A percentile compares a stretch with the other conserved stretches of the same genome.
Conservation (phyloP, 2,113 vertebrate species). For the Scophthalmus maximus region DNA sequence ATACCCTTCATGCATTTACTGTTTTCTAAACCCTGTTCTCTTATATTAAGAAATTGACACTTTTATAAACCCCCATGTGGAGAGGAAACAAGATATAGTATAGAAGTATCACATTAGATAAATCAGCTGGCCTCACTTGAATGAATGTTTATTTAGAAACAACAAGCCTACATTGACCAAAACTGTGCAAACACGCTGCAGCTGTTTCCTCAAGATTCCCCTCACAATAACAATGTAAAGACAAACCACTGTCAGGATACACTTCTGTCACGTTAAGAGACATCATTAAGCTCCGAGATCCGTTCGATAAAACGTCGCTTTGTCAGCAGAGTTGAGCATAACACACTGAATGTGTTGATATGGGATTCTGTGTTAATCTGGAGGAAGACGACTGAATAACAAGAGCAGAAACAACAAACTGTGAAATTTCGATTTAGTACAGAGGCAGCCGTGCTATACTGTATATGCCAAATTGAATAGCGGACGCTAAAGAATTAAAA, state of each 20-base stretch:
- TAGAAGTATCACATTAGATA: neutral
- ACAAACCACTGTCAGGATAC: neutral
- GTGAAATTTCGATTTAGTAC: neutral
- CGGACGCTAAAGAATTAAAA: neutral
- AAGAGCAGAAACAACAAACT: neutral
- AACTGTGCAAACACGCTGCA: neutral
- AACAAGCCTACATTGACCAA: neutral
- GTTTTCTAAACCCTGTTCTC: no score
- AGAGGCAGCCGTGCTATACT: fast-evolving
- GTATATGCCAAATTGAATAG: neutral
- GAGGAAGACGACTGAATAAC: neutral
- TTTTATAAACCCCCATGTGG: no score
- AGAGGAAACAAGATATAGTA: no score
- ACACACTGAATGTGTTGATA: neutral
- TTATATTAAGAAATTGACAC: no score
- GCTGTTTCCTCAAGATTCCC: neutral
- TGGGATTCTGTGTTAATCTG: neutral
- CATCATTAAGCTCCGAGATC: neutral
- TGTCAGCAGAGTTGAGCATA: neutral
- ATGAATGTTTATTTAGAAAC: neutral
- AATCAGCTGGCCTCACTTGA: neutral
- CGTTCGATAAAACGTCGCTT: neutral
- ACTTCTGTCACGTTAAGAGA: neutral
- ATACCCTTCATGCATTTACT: no score
- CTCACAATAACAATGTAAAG: neutral